Percentiles rank a stretch among this genome's conserved stretches.
These are phyloP conservation scores for Lymantria dispar DNA, from an alignment of 2,888 invertebrate species.

Conservation along the genomic window DNA sequence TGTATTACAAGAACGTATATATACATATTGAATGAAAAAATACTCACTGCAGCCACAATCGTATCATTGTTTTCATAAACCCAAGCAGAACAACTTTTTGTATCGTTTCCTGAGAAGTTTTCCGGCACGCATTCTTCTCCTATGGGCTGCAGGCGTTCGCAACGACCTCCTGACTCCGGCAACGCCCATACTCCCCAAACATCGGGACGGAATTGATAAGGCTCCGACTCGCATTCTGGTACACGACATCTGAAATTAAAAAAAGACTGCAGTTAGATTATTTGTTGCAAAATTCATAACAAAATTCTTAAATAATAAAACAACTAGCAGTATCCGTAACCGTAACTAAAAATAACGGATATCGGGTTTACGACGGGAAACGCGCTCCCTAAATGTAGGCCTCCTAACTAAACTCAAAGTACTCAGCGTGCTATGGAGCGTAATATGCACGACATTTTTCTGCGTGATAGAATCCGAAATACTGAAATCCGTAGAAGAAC, in stretches of 20 bases:
- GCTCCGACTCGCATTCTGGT: constrained; percentile 65
- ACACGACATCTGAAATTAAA: constrained; percentile 57
- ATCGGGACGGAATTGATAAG: constrained; percentile 43
- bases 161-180: constrained; percentile 49
- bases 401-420: no score
- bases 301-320: no score
- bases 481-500: no score
- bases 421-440: no score
- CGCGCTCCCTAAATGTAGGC: no score
- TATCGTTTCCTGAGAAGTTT: constrained; percentile 52
- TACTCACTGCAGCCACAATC: constrained; percentile 62
- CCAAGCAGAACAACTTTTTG: constrained; percentile 54
- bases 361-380: no score
- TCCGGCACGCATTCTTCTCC: constrained; percentile 44
- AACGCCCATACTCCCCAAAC: constrained; percentile 65
- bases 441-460: no score
- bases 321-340: no score
- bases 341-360: no score
- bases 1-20: no score
- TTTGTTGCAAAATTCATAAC: neutral
- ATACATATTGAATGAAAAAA: neutral
- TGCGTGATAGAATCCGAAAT: no score
- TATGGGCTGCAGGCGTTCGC: constrained; percentile 47
- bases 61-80: constrained; percentile 59
- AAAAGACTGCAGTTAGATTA: no score